phyloP scores from a whole-genome alignment of 2,797 vertebrate genomes.

The Salarias fasciatus region DNA sequence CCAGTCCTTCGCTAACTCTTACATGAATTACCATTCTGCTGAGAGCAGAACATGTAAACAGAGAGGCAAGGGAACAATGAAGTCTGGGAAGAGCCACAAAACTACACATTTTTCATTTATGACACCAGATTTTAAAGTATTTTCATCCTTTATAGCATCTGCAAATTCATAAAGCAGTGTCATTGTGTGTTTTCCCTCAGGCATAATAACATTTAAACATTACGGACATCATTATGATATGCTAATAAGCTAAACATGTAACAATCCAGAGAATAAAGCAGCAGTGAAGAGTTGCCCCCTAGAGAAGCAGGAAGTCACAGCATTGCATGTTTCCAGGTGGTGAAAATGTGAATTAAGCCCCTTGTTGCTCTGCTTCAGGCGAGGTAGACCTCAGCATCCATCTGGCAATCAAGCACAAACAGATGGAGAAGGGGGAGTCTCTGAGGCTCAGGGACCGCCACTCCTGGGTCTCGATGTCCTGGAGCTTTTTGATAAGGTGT shows the following conservation, averaged over 20 bases:
- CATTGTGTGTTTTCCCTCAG: neutral
- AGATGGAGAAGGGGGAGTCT: constrained; percentile 39
- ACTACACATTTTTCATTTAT: constrained; percentile 2
- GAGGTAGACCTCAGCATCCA: constrained; percentile 31
- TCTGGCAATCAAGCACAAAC: constrained; percentile 50
- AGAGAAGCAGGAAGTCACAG: constrained; percentile 11
- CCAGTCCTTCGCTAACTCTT: constrained; percentile 45
- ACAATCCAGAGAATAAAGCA: constrained; percentile 3
- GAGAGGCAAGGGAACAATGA: constrained; percentile 8
- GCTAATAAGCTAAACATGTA: constrained; percentile 16
- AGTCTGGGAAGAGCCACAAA: neutral
- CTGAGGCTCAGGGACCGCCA: constrained; percentile 12
- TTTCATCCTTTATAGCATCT: neutral
- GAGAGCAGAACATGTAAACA: constrained; percentile 14
- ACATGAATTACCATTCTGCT: constrained; percentile 42
- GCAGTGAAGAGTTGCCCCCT: constrained; percentile 4
- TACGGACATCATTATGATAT: constrained; percentile 14
- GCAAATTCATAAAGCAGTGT: neutral
- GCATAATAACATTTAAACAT: neutral
- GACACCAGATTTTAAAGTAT: neutral
- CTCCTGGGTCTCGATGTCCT: constrained; percentile 39
- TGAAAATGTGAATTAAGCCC: constrained; percentile 24
- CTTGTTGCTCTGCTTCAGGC: constrained; percentile 26
- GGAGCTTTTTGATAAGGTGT: constrained; percentile 47
- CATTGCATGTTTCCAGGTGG: constrained; percentile 48